These are phyloP conservation scores for Laticauda colubrina DNA, from an alignment of 2,113 vertebrate genomes.

Conservation along the genomic window DNA sequence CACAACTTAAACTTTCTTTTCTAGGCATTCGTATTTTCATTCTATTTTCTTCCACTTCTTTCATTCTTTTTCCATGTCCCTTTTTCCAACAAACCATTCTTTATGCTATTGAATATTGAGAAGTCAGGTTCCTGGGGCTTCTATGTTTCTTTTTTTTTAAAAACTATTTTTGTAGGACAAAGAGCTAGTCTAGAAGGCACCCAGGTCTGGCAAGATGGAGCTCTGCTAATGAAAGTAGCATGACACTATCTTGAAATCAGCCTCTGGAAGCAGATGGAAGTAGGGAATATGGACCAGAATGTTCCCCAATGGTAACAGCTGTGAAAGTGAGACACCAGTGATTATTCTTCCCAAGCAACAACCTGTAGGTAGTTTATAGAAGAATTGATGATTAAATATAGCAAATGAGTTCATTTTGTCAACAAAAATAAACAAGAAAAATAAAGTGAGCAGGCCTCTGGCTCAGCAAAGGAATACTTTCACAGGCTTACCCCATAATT, in stretches of 20 bases:
- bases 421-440: background rate
- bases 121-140: background rate
- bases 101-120: background rate
- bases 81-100: background rate
- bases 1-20: background rate
- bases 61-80: background rate
- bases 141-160: background rate
- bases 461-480: background rate
- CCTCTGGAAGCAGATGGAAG: background rate
- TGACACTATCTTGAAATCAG: constrained; percentile 6
- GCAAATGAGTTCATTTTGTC: background rate
- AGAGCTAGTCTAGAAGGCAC: background rate
- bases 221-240: background rate
- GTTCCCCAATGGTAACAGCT: background rate
- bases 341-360: background rate
- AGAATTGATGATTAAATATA: background rate
- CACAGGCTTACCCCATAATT: background rate
- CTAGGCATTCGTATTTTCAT: background rate
- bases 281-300: background rate
- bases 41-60: background rate
- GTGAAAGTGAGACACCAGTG: accelerated
- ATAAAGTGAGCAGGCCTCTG: background rate
- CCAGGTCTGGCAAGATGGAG: background rate
- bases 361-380: background rate
- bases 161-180: background rate